phyloP scores from a whole-genome alignment of 1,140 invertebrate species.

The Sycobia sp. region DNA sequence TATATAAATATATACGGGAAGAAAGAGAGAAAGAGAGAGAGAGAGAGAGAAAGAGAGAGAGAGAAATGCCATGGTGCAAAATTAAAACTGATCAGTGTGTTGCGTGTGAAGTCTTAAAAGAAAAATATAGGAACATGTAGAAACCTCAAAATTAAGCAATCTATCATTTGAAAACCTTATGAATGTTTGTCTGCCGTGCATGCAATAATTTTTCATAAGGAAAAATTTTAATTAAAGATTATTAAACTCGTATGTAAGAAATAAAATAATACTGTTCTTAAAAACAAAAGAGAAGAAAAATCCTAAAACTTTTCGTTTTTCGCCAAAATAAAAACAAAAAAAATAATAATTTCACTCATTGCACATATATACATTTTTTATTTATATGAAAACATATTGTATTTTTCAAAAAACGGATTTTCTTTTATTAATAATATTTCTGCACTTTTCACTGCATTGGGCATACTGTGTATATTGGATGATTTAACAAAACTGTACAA shows the following conservation, averaged over 20 bases:
- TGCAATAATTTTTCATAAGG: no score
- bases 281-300: conserved; percentile 32
- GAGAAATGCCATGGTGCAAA: conserved; percentile 15
- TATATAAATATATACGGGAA: no score
- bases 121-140: conserved; percentile 28
- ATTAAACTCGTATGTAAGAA: neutral
- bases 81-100: neutral
- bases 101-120: conserved; percentile 9
- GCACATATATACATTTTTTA: conserved; percentile 13
- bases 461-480: conserved; percentile 10
- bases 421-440: conserved; percentile 9
- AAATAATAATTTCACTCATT: conserved; percentile 7
- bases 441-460: conserved; percentile 3
- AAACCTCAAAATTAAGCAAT: conserved; percentile 19
- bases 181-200: no score
- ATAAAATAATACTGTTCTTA: conserved; percentile 13
- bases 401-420: conserved; percentile 27
- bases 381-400: conserved; percentile 25
- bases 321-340: no score
- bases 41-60: neutral
- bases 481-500: conserved; percentile 30
- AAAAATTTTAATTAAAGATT: neutral
- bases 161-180: neutral
- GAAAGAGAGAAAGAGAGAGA: neutral
- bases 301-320: conserved; percentile 24